phyloP scores from a whole-genome alignment of 2,113 vertebrate species.

The Sapayoa aenigma region DNA sequence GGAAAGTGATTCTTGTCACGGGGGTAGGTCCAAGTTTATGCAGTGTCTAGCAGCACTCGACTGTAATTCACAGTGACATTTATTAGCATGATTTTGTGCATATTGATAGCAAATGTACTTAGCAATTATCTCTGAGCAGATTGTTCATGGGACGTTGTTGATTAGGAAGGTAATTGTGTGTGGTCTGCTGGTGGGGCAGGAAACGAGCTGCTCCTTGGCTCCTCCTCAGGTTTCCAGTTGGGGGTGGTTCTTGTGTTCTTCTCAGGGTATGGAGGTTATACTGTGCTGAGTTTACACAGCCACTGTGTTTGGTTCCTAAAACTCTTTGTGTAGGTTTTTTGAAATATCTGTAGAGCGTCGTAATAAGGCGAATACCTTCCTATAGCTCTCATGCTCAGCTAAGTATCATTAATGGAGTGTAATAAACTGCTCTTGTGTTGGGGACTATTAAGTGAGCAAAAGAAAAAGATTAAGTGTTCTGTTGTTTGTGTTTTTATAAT shows the following conservation, averaged over 20 bases:
- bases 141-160: not conserved
- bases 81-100: not conserved
- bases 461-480: not conserved
- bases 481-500: not conserved
- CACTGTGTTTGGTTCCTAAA: not conserved
- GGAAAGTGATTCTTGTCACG: not conserved
- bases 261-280: not conserved
- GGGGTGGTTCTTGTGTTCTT: not conserved
- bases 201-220: not conserved
- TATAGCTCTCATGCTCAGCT: not conserved
- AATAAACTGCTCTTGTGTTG: not conserved
- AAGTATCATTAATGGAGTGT: not conserved
- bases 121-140: not conserved
- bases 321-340: not conserved
- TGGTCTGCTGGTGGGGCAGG: slow-evolving; percentile 41
- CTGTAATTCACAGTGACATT: slow-evolving; percentile 14
- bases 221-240: not conserved
- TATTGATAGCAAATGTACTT: not conserved
- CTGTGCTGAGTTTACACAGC: not conserved
- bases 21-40: not conserved
- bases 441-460: not conserved
- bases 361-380: not conserved
- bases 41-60: not conserved
- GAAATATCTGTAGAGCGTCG: accelerated
- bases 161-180: slow-evolving; percentile 36